Base-by-base conservation (phyloP, 2,888 invertebrate genomes). In the Agrilus mali region DNA sequence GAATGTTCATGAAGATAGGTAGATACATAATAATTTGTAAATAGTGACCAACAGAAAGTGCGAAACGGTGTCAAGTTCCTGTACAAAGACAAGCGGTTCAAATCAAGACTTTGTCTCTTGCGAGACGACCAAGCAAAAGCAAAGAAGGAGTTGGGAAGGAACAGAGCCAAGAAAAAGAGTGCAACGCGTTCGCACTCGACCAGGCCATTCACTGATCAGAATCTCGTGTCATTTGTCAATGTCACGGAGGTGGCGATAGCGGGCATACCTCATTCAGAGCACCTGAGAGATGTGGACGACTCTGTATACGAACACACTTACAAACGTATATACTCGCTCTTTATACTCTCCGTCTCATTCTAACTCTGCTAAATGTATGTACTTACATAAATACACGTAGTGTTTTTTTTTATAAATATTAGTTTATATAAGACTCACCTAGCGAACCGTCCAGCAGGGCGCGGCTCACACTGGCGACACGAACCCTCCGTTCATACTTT, bases 221-320 rank as follows among this genome's bases (percentile, higher is more conserved):
- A 81, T 81, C 80, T 78, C 68, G 69, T 67, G 70, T 78, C 80
- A 81, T 81, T 81, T 80, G 80, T 81, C 81, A 81, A 75, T 79
- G 81, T 81, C 81, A 76, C 56, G 58, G 55, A 66, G 66, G 67
- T 66, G 66, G 66, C 66, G 66, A 66, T 66, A 66, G 66, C 61
- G 61, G 61, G 61, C 62, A 64, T 66, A 63, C 62, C 60, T 64
- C 64, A 65, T 64, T 65, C 60, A 61, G 54, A 50, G 54, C 56
- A 54, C 53, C 53, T 53, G 52, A 55, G 56, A 55, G 27, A 27
- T 27, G 57, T 55, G 55, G 52, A 56, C 51, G 27, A 27, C 27
- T 27, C 27, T 27, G 22, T 22, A 22, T 22, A 27, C 27, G 27
- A 43, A 43, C 38, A 33, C 33, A 42, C 34, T 20, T 15, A 36